phyloP scores from a whole-genome alignment of 1,140 invertebrate species.

The Drosophila bifasciata region DNA sequence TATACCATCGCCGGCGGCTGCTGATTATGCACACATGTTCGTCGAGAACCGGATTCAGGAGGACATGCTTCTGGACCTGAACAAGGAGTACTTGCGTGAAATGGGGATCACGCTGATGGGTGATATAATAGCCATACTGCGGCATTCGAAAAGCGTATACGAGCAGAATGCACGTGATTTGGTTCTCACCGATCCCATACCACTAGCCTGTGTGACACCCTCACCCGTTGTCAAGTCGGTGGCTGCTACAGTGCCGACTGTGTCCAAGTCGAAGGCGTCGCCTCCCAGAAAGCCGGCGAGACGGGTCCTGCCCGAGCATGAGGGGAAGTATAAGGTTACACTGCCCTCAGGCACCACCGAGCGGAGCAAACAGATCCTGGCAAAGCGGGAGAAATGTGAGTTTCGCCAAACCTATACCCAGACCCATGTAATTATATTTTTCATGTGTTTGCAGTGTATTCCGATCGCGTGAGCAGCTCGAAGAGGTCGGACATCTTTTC shows the following conservation, averaged over 20 bases:
- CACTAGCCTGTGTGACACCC: constrained; percentile 83
- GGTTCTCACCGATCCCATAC: constrained; percentile 81
- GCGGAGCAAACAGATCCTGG: constrained; percentile 84
- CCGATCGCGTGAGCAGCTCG: constrained; percentile 71
- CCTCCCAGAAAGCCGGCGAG: constrained; percentile 77
- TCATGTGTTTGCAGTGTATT: constrained; percentile 62
- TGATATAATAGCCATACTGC: constrained; percentile 92
- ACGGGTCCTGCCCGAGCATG: constrained; percentile 85
- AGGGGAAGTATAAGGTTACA: constrained; percentile 85
- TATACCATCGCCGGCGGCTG: constrained; percentile 89
- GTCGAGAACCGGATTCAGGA: constrained; percentile 91
- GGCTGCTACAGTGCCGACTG: not conserved
- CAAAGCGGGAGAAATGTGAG: constrained; percentile 79
- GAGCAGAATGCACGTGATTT: constrained; percentile 87
- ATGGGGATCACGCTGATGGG: constrained; percentile 93
- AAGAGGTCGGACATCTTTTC: constrained; percentile 71
- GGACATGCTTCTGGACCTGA: constrained; percentile 92
- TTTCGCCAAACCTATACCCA: not conserved
- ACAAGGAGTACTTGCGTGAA: constrained; percentile 92
- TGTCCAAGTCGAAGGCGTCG: constrained; percentile 14
- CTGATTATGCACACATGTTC: constrained; percentile 92
- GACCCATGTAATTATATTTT: not conserved
- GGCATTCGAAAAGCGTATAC: constrained; percentile 91
- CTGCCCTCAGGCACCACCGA: constrained; percentile 84
- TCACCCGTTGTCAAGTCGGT: constrained; percentile 29